Conservation (phyloP, 2,113 vertebrate genomes). For the Xenopus borealis region DNA sequence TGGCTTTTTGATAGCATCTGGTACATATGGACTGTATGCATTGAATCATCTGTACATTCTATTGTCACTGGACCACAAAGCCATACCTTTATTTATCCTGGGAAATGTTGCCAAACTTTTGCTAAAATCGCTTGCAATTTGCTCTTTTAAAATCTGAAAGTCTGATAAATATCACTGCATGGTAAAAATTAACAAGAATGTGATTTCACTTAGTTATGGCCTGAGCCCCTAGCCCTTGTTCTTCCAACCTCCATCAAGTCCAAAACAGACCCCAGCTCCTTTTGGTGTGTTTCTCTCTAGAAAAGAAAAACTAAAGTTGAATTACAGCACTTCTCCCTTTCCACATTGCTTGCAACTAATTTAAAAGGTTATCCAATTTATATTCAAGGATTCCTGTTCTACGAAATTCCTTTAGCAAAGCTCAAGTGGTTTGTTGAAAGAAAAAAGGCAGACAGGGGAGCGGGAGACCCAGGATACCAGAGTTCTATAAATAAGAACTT, state of each 20-base stretch:
- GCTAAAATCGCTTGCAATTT: too few relatives aligned
- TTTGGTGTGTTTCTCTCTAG: not conserved
- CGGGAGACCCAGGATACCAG: not conserved
- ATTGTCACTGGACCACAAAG: too few relatives aligned
- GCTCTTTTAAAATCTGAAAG: too few relatives aligned
- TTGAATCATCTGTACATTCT: too few relatives aligned
- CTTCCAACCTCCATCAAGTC: not conserved
- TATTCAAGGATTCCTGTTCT: conserved; percentile 3
- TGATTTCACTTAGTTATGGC: too few relatives aligned
- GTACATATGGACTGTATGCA: too few relatives aligned
- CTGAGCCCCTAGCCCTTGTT: too few relatives aligned
- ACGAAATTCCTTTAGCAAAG: not conserved
- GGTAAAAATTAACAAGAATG: too few relatives aligned
- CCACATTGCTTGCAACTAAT: conserved; percentile 3
- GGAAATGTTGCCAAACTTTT: too few relatives aligned
- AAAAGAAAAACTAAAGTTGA: conserved; percentile 28
- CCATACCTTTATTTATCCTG: too few relatives aligned
- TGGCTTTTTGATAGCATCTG: too few relatives aligned
- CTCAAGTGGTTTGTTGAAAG: not conserved
- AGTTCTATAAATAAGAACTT: not conserved
- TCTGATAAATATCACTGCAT: too few relatives aligned
- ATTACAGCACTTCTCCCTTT: not conserved
- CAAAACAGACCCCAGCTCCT: not conserved
- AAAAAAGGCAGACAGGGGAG: not conserved
- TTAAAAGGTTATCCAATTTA: conserved; percentile 25